These are phyloP conservation scores for Ciona savignyi DNA, from an alignment of 23 tunicate species.

Conservation along the genomic window DNA sequence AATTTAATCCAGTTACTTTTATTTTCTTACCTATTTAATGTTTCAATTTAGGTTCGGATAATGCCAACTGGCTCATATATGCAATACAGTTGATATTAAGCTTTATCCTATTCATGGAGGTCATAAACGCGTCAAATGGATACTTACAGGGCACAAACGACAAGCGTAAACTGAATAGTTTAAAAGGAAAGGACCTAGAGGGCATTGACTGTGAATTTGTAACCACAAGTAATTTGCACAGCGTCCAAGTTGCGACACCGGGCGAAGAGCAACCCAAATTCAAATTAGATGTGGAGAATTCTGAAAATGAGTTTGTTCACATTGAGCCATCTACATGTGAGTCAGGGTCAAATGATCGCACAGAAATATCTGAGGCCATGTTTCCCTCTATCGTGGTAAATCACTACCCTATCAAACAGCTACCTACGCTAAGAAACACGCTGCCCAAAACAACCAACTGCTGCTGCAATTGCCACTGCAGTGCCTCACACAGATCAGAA, in stretches of 20 bases:
- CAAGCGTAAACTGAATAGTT: not conserved
- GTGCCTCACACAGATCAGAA: not conserved
- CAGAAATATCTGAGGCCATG: not conserved
- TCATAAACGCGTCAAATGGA: no score
- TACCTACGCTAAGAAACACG: not conserved
- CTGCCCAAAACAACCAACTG: not conserved
- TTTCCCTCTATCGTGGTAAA: not conserved
- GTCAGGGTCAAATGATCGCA: not conserved
- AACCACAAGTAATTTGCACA: not conserved
- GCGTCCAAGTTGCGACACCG: not conserved
- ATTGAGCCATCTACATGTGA: no score
- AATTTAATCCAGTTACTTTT: no score
- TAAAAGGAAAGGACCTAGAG: not conserved
- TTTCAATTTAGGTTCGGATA: no score
- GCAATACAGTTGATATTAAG: no score
- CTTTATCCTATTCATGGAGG: no score
- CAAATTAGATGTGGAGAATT: not conserved
- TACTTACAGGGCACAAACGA: no score
- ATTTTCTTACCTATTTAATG: no score
- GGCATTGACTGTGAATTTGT: not conserved
- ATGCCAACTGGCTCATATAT: no score
- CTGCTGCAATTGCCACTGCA: not conserved
- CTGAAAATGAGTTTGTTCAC: not conserved
- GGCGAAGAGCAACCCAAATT: not conserved
- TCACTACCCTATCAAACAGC: not conserved